Conservation (phyloP, 2,888 invertebrate genomes). For the Thelaira solivaga region DNA sequence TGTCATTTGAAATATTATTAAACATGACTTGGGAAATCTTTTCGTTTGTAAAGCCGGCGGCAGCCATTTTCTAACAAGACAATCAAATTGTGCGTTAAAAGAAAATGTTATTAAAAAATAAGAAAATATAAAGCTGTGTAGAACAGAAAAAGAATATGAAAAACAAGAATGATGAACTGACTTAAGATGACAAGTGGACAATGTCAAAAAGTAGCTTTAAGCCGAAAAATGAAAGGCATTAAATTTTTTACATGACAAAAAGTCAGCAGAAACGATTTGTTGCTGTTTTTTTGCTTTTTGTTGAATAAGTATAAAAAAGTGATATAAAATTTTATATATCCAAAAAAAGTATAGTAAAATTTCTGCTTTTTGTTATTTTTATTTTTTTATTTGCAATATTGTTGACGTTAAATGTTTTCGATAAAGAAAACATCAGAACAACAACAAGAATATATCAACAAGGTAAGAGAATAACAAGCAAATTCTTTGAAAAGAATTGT, state of each 20-base stretch:
- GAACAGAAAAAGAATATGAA: not conserved
- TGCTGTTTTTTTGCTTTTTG: no score
- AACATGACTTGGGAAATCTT: slow-evolving; percentile 10
- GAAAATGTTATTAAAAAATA: no score
- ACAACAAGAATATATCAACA: no score
- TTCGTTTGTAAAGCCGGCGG: not conserved
- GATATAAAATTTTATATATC: slow-evolving; percentile 12
- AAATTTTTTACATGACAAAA: slow-evolving; percentile 33
- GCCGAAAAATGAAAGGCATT: slow-evolving; percentile 43
- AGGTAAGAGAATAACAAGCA: slow-evolving; percentile 27
- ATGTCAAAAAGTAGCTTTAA: slow-evolving; percentile 58
- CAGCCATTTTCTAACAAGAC: not conserved
- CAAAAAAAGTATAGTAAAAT: slow-evolving; percentile 1
- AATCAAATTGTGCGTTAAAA: slow-evolving; percentile 43
- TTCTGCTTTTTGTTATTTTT: not conserved
- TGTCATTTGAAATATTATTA: slow-evolving; percentile 23
- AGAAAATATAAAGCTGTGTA: not conserved
- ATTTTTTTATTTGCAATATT: slow-evolving; percentile 30
- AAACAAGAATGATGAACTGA: slow-evolving; percentile 40
- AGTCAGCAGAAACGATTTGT: slow-evolving; percentile 16
- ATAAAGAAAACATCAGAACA: slow-evolving; percentile 41
- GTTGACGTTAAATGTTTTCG: slow-evolving; percentile 53
- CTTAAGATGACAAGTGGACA: slow-evolving; percentile 57
- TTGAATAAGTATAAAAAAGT: slow-evolving; percentile 25
- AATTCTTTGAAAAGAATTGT: slow-evolving; percentile 13